Evolutionary conservation across 2,797 vertebrate species (phyloP), one percentile per base, ranked within the genome.

Genomic region (Aulostomus chinensis): DNA sequence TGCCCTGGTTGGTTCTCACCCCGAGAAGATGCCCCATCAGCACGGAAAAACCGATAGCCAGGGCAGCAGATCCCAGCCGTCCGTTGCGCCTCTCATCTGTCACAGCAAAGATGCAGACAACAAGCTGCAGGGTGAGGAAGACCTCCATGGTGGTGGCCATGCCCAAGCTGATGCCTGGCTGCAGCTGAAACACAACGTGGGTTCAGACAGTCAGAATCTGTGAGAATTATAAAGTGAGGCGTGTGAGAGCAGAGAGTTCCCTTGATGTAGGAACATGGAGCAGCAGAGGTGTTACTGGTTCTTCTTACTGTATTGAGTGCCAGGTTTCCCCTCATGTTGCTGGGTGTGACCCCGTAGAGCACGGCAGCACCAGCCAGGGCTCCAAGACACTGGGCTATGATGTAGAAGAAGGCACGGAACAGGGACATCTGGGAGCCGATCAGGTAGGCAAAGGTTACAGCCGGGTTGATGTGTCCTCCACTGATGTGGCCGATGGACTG

Each of bases 71-170:
- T 57, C 92, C 93, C 43, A 95, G 65, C 42, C 91, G 94, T 24
- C 95, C 94, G 3, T 96, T 95, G 30, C 94, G 90, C 47, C 96
- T 92, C 72, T 97, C 94, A 4, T 98, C 96, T 2, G 93, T 97
- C 35, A 95, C 95, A 13, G 96, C 94, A 37, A 98, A 93, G 86
- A 94, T 83, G 86, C 95, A 98, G 62, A 98, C 91, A 10, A 97
- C 90, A 3, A 98, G 93, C 86, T 98, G 96, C 71, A 97, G 80
- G 0, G 94, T 98, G 78, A 98, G 90, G 86, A 98, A 94, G 70
- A 96, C 89, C 89, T 98, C 96, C 73, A 98, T 92, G 12, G 92
- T 92, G 67, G 93, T 96, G 78, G 93, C 96, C 93, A 98, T 97
- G 58, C 94, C 94, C 38, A 93, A 86, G 20, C 94, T 94, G 76